Evolutionary conservation across 2,113 vertebrate genomes (phyloP).

Genomic region (Erythrocebus patas): DNA sequence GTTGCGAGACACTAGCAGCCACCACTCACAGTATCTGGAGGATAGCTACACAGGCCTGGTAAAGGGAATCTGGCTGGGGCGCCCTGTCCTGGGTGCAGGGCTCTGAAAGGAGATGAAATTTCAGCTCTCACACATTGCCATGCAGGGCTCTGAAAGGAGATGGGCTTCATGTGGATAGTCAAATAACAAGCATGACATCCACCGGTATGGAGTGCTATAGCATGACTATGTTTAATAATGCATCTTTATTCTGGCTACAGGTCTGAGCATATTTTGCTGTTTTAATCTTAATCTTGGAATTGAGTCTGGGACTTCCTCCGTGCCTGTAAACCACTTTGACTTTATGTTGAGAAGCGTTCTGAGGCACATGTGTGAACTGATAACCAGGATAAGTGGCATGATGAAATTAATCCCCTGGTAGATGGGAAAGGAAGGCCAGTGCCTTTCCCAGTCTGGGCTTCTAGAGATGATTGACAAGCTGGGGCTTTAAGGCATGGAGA

Average conservation of each 20-base stretch:
- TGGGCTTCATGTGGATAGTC: not conserved
- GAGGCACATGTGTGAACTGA: slow-evolving; percentile 6
- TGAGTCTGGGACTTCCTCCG: not conserved
- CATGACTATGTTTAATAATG: not conserved
- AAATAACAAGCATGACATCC: not conserved
- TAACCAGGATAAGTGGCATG: not conserved
- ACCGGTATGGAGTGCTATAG: not conserved
- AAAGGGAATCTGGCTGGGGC: not conserved
- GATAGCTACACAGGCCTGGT: not conserved
- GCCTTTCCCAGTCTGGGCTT: slow-evolving; percentile 30
- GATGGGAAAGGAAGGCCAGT: slow-evolving; percentile 37
- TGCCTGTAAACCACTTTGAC: not conserved
- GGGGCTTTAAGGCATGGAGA: slow-evolving; percentile 29
- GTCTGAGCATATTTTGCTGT: not conserved
- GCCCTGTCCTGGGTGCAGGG: not conserved
- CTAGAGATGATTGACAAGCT: slow-evolving; percentile 30
- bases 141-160: not conserved
- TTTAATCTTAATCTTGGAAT: not conserved
- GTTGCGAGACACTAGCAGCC: not conserved
- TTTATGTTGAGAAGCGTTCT: not conserved
- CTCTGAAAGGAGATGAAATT: not conserved
- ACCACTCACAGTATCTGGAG: not conserved
- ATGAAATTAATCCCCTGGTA: not conserved
- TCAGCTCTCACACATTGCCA: not conserved
- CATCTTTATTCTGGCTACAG: not conserved